These are phyloP conservation scores for Sturnira hondurensis DNA, from an alignment of 2,113 vertebrate genomes.

Conservation along the genomic window DNA sequence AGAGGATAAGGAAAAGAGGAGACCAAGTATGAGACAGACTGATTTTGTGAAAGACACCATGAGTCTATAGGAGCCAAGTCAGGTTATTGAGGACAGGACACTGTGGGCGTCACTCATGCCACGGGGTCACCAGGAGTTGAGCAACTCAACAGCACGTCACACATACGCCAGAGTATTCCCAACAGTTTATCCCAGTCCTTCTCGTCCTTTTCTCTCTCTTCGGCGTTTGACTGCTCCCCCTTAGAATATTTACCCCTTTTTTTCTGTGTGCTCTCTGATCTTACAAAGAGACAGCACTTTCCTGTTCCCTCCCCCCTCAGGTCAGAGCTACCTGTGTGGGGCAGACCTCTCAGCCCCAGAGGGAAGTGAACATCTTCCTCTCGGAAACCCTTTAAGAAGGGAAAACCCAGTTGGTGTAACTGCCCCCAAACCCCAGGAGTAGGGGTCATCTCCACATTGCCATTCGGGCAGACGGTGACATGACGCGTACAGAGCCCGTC, in stretches of 20 bases:
- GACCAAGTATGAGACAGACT: neutral
- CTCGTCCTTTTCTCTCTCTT: neutral
- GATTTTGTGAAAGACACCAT: neutral
- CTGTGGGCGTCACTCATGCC: neutral
- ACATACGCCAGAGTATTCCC: neutral
- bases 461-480: neutral
- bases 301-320: neutral
- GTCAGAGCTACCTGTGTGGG: neutral
- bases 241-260: neutral
- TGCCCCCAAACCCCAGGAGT: neutral
- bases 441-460: neutral
- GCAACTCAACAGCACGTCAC: neutral
- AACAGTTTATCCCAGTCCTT: neutral
- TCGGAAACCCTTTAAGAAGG: constrained; percentile 16
- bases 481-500: neutral
- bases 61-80: neutral
- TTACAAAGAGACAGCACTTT: neutral
- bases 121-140: neutral
- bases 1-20: neutral
- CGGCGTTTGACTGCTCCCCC: neutral
- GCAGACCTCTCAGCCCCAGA: constrained; percentile 36
- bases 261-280: constrained; percentile 6
- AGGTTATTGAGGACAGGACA: neutral
- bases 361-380: constrained; percentile 1
- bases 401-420: neutral